Evolutionary conservation across 1,140 invertebrate genomes (phyloP), one percentile per base, ranked within the genome.

Genomic region (Trissolcus basalis): DNA sequence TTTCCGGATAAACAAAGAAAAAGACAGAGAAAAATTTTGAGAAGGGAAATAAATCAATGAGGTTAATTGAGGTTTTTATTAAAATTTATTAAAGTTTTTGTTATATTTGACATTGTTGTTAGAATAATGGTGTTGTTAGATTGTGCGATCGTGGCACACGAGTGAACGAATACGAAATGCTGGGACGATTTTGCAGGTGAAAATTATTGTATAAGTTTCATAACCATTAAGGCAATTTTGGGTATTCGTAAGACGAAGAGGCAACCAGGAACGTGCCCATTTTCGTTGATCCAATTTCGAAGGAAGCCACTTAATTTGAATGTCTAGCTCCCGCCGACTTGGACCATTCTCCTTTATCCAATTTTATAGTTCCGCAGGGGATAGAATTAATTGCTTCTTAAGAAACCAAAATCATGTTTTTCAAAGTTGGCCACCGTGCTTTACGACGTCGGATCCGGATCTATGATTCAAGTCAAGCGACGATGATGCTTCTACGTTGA

Each of bases 381-480:
- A 85, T 67, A 77, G 61, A 86, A 86, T 87, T 85, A 87, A 86
- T 87, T 85, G 82, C 83, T 85, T 83, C 84, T 84, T 85, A 83
- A 86, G 79, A 77, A 86, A 85, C 70, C 77, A 63, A 79, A 85
- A 86, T 86, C 83, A 86, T 85, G 82, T 87, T 85, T 86, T 82
- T 79, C 78, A 50, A 75, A 82, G 79, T 79, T 78, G 79, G 19
- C 19, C 61, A 59, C 50, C 47, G 36, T 73, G 60, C 61, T 77
- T 80, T 77, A 69, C 68, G 64, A 54, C 27, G 19, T 39, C 43
- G 41, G 48, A 63, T 51, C 67, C 67, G 50, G 19, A 50, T 39
- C 64, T 74, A 67, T 60, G 67, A 71, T 71, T 75, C 47, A 55
- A 72, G 59, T 69, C 55, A 41, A 51, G 53, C 44, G 47, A 71